Percentiles rank a stretch among this genome's conserved stretches.
phyloP scores from a whole-genome alignment of 2,113 vertebrate species.

The Leptobrachium ailaonicum region DNA sequence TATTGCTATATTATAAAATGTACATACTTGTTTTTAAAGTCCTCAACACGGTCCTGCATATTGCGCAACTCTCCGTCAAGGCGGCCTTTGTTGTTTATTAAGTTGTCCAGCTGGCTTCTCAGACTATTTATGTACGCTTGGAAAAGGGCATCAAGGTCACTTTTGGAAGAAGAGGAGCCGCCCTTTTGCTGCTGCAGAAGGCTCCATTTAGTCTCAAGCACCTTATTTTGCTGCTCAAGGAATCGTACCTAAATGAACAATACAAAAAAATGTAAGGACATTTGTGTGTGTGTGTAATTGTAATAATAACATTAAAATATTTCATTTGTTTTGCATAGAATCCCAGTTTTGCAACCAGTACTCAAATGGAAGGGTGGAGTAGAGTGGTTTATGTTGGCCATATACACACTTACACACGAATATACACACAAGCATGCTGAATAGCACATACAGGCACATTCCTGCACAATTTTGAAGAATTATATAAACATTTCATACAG shows the following conservation, averaged over 20 bases:
- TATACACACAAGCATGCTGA: too few relatives aligned
- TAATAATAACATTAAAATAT: background rate
- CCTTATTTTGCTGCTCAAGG: constrained; percentile 74
- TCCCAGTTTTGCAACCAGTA: background rate
- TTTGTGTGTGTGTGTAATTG: background rate
- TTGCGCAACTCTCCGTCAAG: constrained; percentile 68
- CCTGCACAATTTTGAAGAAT: too few relatives aligned
- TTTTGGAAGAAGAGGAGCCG: constrained; percentile 42
- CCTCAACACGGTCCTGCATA: constrained; percentile 75
- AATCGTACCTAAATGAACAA: constrained; percentile 65
- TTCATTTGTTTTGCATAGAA: too few relatives aligned
- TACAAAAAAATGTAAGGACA: background rate
- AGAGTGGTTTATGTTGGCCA: too few relatives aligned
- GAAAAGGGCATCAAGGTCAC: constrained; percentile 69
- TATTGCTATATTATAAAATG: background rate
- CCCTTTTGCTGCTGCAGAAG: constrained; percentile 65
- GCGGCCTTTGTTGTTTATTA: constrained; percentile 67
- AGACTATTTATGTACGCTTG: constrained; percentile 74
- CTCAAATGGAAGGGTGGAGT: too few relatives aligned
- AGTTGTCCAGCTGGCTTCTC: constrained; percentile 67
- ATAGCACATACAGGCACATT: too few relatives aligned
- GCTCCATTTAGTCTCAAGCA: constrained; percentile 71
- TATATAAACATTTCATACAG: too few relatives aligned
- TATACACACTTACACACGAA: too few relatives aligned
- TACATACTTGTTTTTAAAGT: constrained; percentile 76